These are phyloP conservation scores for Ivindomyrus marchei DNA, from an alignment of 2,113 vertebrate species.

Conservation along the genomic window DNA sequence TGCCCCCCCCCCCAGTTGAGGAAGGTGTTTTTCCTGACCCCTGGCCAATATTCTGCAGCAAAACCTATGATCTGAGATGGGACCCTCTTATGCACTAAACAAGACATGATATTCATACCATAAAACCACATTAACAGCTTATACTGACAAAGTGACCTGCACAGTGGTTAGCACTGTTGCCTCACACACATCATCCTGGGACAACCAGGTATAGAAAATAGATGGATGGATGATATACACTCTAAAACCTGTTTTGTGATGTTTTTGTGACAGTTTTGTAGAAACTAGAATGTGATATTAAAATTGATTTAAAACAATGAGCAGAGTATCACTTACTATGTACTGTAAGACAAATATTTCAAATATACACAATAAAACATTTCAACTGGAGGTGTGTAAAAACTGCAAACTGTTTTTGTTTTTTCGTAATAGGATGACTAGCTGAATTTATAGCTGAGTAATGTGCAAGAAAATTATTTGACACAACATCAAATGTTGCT, in stretches of 20 bases:
- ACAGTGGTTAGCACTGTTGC: background rate
- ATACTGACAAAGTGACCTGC: background rate
- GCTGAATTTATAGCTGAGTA: constrained; percentile 26
- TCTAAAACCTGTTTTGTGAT: background rate
- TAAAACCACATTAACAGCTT: background rate
- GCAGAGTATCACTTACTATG: background rate
- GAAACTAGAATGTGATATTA: background rate
- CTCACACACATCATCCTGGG: background rate
- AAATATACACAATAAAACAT: background rate
- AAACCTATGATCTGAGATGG: constrained; percentile 51
- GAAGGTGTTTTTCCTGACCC: constrained; percentile 69
- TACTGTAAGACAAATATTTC: background rate
- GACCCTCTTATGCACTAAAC: background rate
- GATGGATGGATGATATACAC: background rate
- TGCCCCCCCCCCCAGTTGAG: constrained; percentile 49
- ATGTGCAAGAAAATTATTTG: constrained; percentile 23
- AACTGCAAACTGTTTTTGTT: background rate
- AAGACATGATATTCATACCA: background rate
- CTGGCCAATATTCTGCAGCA: constrained; percentile 52
- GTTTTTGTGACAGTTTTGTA: background rate
- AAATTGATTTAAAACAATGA: background rate
- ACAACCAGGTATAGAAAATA: background rate
- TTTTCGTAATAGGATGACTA: constrained; percentile 23
- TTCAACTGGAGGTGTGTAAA: background rate
- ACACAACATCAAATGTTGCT: constrained; percentile 31